Conservation (phyloP, 2,797 vertebrate genomes). For the Xenops minutus region DNA sequence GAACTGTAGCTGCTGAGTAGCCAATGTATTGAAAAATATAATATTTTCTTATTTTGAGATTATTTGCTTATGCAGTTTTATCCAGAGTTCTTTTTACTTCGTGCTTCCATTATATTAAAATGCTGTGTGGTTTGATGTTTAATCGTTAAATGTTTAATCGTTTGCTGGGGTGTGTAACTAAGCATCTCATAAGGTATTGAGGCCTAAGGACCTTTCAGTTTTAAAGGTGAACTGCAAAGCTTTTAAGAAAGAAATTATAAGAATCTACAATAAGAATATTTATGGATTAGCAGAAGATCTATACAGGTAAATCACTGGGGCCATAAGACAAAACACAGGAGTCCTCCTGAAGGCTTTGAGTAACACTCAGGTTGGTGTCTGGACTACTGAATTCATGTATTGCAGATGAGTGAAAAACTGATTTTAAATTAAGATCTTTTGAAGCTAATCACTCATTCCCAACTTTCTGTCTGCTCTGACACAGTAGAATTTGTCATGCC, state of each 20-base stretch:
- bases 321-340: not conserved
- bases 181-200: not conserved
- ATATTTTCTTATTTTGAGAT: not conserved
- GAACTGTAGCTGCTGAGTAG: not conserved
- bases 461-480: not conserved
- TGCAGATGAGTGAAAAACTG: not conserved
- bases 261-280: not conserved
- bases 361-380: not conserved
- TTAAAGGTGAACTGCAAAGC: constrained; percentile 43
- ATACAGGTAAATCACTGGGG: not conserved
- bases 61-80: not conserved
- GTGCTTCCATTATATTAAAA: not conserved
- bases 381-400: not conserved
- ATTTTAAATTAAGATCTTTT: not conserved
- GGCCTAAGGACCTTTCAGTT: not conserved
- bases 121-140: not conserved
- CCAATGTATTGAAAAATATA: not conserved
- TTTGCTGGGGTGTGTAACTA: not conserved
- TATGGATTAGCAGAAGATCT: not conserved
- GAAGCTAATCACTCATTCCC: not conserved
- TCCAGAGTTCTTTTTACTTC: not conserved
- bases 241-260: not conserved
- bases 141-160: not conserved
- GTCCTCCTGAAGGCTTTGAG: not conserved
- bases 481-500: not conserved